Conservation (phyloP, 2,113 vertebrate species). For the Indicator indicator region DNA sequence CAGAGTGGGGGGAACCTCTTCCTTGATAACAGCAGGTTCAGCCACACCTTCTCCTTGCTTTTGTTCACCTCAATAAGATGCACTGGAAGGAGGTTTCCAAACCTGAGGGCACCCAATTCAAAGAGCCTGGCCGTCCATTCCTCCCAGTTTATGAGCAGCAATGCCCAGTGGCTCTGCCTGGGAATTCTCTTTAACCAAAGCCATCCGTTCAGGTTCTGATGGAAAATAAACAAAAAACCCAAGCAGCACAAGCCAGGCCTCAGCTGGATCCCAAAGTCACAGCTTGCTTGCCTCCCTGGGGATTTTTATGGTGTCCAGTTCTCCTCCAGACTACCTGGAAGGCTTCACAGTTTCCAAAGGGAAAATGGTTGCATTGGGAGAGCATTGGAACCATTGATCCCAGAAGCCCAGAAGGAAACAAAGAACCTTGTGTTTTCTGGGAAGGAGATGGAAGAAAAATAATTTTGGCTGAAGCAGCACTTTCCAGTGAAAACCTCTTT, state of each 20-base stretch:
- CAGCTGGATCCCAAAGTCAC: background rate
- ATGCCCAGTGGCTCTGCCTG: background rate
- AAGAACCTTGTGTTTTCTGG: slow-evolving; percentile 53
- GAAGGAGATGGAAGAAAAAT: slow-evolving; percentile 59
- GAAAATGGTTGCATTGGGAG: slow-evolving; percentile 26
- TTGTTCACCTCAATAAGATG: background rate
- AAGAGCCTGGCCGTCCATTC: background rate
- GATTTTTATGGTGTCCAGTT: slow-evolving; percentile 1
- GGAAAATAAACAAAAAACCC: background rate
- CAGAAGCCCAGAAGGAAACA: slow-evolving; percentile 54
- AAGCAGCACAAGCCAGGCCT: background rate
- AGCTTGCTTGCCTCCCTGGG: background rate
- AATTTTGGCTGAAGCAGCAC: slow-evolving; percentile 48
- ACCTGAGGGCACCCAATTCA: background rate
- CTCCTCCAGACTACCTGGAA: slow-evolving; percentile 43
- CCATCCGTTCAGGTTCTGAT: background rate
- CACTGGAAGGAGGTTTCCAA: background rate
- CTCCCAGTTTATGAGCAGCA: background rate
- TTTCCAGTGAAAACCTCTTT: slow-evolving; percentile 52
- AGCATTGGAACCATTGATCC: slow-evolving; percentile 45
- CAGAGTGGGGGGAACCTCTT: background rate
- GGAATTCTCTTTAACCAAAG: background rate
- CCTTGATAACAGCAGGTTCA: background rate
- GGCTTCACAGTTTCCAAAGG: slow-evolving; percentile 22
- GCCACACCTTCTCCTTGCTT: background rate